phyloP scores from a whole-genome alignment of 2,888 invertebrate species.

The Idaea straminata region DNA sequence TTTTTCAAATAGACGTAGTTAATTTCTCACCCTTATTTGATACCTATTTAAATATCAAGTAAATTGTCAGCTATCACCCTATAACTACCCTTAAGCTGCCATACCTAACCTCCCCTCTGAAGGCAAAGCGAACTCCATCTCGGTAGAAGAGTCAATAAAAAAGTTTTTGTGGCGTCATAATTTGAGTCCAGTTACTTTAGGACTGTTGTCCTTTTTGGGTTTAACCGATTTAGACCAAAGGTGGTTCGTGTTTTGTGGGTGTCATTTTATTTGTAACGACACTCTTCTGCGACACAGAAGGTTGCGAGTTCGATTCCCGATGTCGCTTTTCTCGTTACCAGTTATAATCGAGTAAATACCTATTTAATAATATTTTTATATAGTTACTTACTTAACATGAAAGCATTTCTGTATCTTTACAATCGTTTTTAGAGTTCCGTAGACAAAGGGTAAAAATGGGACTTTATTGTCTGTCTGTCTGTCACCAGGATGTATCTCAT shows the following conservation, averaged over 20 bases:
- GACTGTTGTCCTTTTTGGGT: slow-evolving; percentile 6
- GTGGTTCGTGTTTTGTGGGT: neutral
- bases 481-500: no score
- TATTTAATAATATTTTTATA: no score
- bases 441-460: no score
- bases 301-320: no score
- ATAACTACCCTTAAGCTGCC: neutral
- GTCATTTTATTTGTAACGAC: no score
- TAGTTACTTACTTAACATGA: no score
- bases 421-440: no score
- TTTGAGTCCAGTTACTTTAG: slow-evolving; percentile 3
- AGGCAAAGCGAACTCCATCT: neutral
- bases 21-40: neutral
- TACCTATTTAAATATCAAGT: neutral
- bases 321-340: no score
- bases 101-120: neutral
- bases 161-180: slow-evolving; percentile 24
- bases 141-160: slow-evolving; percentile 13
- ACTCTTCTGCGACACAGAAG: no score
- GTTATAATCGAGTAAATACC: no score
- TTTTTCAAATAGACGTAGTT: neutral
- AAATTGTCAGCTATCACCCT: neutral
- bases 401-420: no score
- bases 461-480: no score
- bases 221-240: neutral